Base-by-base conservation (phyloP, 2,113 vertebrate species). In the Perca fluviatilis region DNA sequence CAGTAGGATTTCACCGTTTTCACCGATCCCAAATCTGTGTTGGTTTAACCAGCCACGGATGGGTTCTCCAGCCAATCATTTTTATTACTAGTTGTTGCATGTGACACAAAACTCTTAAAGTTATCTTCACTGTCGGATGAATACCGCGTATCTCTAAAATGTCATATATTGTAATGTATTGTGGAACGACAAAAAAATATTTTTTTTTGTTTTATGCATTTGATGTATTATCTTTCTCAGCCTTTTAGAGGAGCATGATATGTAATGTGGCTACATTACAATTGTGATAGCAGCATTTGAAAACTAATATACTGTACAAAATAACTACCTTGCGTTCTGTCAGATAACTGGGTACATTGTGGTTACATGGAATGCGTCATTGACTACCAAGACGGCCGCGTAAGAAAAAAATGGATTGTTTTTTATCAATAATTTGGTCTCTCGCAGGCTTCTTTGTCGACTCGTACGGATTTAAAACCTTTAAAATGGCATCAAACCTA, bases 221-320 rank as follows among this genome's bases (percentile, higher is more conserved):
- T 6, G 3, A 15, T 47, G 33, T 27, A 19, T 56, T 21, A 50
- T 21, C n/a, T 46, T 25, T 14, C 43, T 30, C 14, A 15, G 30
- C 30, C 27, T 63, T 63, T 21, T 30, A 30, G 25, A 57, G 66
- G 19, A 68, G 56, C 70, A 49, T 57, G 49, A 50, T 40, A 57
- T 69, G 4, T 62, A 18, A 67, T 78, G 47, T 15, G 33, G 18
- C 13, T 47, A 3, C 49, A n/a, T 54, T 7, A 40, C 61, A 14
- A 21, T 46, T 21, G 43, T 33, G 11, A 15, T 19, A 53, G 27
- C 54, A n/a, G 62, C 36, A 18, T 74, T 60, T 66, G 15, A 67
- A 73, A 73, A 50, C 0, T 9, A 43, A 54, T 46, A 27, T 33
- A 57, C 1, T 6, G 40, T 18, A 58, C 43, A 58, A 58, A 14